Base-by-base conservation (phyloP, 2,888 invertebrate species). In the Baccha elongata region DNA sequence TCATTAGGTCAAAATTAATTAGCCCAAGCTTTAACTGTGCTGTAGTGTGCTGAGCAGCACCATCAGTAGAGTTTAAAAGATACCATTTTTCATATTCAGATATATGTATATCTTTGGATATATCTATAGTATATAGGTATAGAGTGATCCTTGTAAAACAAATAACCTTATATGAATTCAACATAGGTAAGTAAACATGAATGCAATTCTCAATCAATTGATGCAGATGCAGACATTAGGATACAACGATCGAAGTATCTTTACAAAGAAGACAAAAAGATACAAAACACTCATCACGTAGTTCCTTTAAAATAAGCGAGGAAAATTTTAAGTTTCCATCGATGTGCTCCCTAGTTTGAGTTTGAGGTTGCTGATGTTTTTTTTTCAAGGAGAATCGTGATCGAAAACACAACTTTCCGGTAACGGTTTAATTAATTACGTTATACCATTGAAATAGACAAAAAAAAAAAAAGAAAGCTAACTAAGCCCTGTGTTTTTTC, bases 351-450 rank as follows among this genome's bases (percentile, higher is more conserved):
- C 48, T 48, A 29, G 29, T 48, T 68, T 64, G 32, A 42, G 50
- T 60, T 6, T 55, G 76, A 64, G 55, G 50, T 44, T 74, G 50
- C 23, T 58, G 21, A 4, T 29, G 50, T 55, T 60, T 65, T 62
- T 64, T 62, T 68, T 53, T 17, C 4, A 15, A 55, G 72, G 48
- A 76, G 78, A 83, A 73, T 83, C 83, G 83, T 83, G 85, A 85
- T 85, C 85, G 81, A 85, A 85, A 85, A 85, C 80, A 85, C 85
- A 85, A 84, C 85, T 85, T 85, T 85, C 81, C 76, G 81, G 89
- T 89, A 89, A 89, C 89, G 89, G 89, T 89, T 89, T 89, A 89
- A 89, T 89, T 89, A 89, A 89, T 89, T 89, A 89, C 88, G 88
- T 89, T 89, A 88, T 76, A 78, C 83, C 76, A 83, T 73, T 76